A percentile compares a stretch with the other conserved stretches of the same genome.
Evolutionary conservation across 2,888 invertebrate genomes (phyloP).

Genomic region (Hololepta plana): DNA sequence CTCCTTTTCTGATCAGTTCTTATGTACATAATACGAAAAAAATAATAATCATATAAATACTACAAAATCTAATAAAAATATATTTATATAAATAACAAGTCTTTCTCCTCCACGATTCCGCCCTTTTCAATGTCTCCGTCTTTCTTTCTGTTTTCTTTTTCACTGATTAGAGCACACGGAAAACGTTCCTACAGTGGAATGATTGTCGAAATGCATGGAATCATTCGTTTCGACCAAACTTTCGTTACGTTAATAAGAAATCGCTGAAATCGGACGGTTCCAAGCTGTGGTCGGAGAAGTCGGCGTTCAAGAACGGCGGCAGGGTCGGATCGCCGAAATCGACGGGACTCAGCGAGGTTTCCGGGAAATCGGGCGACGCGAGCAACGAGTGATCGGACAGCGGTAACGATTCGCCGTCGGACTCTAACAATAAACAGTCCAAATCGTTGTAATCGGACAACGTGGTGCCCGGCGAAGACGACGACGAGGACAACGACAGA

Average conservation of each 20-base stretch:
- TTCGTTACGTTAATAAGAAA: slow-evolving; percentile 22
- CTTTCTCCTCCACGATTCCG: background rate
- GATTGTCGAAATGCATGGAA: too few relatives aligned
- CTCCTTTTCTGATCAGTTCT: too few relatives aligned
- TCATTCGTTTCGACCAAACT: too few relatives aligned
- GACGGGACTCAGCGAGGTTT: slow-evolving; percentile 38
- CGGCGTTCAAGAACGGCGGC: slow-evolving; percentile 22
- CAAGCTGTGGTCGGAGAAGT: slow-evolving; percentile 22
- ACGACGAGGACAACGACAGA: too few relatives aligned
- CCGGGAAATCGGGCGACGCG: slow-evolving; percentile 29
- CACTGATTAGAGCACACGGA: background rate
- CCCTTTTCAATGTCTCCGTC: background rate
- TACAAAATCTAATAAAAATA: slow-evolving; percentile 1
- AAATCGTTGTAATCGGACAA: slow-evolving; percentile 23
- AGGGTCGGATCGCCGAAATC: slow-evolving; percentile 27
- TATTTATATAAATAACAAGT: slow-evolving; percentile 1
- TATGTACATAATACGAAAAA: background rate
- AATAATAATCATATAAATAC: slow-evolving; percentile 1
- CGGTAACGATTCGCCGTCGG: slow-evolving; percentile 38
- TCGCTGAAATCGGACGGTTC: slow-evolving; percentile 24
- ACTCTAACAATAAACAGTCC: slow-evolving; percentile 33
- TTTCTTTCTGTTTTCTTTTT: background rate
- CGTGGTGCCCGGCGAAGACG: too few relatives aligned
- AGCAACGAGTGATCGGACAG: slow-evolving; percentile 32
- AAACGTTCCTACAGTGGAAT: background rate